Conservation (phyloP, 2,888 invertebrate species). For the Epiblema foenella region DNA sequence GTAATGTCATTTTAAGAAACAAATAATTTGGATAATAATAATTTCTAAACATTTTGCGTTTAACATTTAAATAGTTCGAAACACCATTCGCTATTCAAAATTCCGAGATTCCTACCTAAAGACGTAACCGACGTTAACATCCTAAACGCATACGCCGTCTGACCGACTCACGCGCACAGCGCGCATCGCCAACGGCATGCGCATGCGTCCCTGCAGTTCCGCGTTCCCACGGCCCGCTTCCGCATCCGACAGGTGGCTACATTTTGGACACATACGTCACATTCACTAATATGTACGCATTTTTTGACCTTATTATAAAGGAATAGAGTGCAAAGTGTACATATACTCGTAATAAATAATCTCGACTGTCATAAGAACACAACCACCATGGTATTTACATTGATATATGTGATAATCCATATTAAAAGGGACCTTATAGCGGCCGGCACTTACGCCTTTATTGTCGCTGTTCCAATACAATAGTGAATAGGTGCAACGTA, state of each 20-base stretch:
- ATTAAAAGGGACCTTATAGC: no score
- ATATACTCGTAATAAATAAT: no score
- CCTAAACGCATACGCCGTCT: neutral
- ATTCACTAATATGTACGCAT: no score
- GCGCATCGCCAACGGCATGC: neutral
- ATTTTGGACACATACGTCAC: neutral
- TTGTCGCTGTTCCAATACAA: no score
- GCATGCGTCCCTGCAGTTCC: constrained; percentile 46
- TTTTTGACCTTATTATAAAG: neutral
- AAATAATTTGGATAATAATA: no score
- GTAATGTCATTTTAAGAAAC: no score
- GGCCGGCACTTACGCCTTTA: no score
- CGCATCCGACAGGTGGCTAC: constrained; percentile 57
- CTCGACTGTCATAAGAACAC: neutral
- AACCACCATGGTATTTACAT: neutral
- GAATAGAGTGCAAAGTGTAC: no score
- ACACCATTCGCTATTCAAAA: neutral
- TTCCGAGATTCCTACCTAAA: neutral
- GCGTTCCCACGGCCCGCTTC: constrained; percentile 62
- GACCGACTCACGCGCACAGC: neutral
- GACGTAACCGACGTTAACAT: neutral
- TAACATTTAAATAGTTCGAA: neutral
- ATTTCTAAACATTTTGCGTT: no score
- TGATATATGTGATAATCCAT: no score
- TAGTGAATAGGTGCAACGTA: no score